phyloP scores from a whole-genome alignment of 2,797 vertebrate species.

The Chiloscyllium punctatum region DNA sequence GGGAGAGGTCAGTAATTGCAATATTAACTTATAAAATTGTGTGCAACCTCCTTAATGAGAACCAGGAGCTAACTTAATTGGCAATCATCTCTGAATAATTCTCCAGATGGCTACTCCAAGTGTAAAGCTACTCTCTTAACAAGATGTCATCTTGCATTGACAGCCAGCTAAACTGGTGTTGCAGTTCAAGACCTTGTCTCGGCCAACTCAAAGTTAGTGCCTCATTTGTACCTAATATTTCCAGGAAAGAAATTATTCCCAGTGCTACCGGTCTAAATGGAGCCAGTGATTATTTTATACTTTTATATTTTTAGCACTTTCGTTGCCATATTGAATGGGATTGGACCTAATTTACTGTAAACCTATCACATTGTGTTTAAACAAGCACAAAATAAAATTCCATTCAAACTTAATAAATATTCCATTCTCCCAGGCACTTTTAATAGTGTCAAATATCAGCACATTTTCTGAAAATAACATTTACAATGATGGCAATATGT shows the following conservation, averaged over 20 bases:
- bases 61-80: neutral
- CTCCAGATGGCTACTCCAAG: neutral
- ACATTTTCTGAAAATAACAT: neutral
- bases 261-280: neutral
- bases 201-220: neutral
- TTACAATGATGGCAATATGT: neutral
- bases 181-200: neutral
- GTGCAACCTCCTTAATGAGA: neutral
- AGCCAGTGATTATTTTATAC: neutral
- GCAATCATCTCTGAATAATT: neutral
- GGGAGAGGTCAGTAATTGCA: neutral
- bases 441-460: neutral
- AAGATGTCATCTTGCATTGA: neutral
- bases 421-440: neutral
- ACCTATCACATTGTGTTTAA: neutral
- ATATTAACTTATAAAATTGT: neutral
- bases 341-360: neutral
- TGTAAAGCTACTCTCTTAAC: neutral
- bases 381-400: neutral
- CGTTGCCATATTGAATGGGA: neutral
- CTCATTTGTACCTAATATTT: neutral
- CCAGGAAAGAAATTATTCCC: neutral
- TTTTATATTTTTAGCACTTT: neutral
- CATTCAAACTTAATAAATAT: conserved; percentile 18
- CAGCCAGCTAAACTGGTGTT: neutral